These are phyloP conservation scores for Steatocranus sp. DNA, from an alignment of 2,797 vertebrate genomes.

Conservation along the genomic window DNA sequence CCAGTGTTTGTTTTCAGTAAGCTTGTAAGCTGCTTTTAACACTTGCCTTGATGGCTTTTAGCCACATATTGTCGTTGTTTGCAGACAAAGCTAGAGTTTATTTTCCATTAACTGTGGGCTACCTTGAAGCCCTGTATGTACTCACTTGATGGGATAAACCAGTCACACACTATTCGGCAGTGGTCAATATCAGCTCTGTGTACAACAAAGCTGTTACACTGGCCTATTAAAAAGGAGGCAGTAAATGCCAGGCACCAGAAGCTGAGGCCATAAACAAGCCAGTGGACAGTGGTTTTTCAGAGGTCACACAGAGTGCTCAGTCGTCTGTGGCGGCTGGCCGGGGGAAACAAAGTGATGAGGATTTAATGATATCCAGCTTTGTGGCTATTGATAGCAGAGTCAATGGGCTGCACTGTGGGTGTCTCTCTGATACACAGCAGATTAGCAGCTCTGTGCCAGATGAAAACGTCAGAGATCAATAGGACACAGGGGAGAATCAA, in stretches of 20 bases:
- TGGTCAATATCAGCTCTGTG: slow-evolving; percentile 57
- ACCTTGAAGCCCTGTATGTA: slow-evolving; percentile 10
- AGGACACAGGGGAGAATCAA: slow-evolving; percentile 83
- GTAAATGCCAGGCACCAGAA: slow-evolving; percentile 58
- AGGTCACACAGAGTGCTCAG: slow-evolving; percentile 70
- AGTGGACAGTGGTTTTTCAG: slow-evolving; percentile 68
- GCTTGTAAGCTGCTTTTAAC: not conserved
- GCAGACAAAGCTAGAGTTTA: slow-evolving; percentile 33
- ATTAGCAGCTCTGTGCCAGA: slow-evolving; percentile 79
- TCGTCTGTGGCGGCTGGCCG: slow-evolving; percentile 59
- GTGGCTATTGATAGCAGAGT: slow-evolving; percentile 79
- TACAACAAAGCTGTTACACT: slow-evolving; percentile 53
- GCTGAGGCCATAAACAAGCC: slow-evolving; percentile 64
- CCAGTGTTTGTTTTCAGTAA: not conserved
- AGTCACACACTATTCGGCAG: slow-evolving; percentile 33
- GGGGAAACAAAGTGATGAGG: slow-evolving; percentile 76
- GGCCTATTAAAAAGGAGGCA: slow-evolving; percentile 60
- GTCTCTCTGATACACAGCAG: slow-evolving; percentile 78
- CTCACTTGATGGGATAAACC: slow-evolving; percentile 50
- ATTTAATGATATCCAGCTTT: slow-evolving; percentile 83
- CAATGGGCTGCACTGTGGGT: slow-evolving; percentile 76
- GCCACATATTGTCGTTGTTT: not conserved
- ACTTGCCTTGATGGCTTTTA: not conserved
- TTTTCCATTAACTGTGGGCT: slow-evolving; percentile 24
- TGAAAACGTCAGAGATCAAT: slow-evolving; percentile 84